Base-by-base conservation (phyloP, 1,140 invertebrate genomes). In the Xylocopa sonorina region DNA sequence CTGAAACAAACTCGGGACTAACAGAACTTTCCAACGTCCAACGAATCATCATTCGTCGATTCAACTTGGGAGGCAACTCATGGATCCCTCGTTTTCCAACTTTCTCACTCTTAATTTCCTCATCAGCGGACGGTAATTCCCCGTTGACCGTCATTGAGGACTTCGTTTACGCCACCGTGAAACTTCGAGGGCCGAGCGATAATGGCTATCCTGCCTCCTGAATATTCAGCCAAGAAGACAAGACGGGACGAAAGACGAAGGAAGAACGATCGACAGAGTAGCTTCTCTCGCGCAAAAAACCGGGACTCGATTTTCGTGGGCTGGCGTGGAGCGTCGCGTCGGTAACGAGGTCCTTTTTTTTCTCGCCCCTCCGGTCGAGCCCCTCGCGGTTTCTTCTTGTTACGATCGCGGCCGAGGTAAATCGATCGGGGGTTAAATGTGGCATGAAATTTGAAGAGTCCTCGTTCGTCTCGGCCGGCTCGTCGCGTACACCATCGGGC, bases 351-450 rank as follows among this genome's bases (percentile, higher is more conserved):
- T 75, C n/a, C n/a, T n/a, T n/a, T n/a, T n/a, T n/a, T n/a, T 81
- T 51, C 84, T 78, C 62, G 43, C 0, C 34, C 46, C 9, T 67
- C 27, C 24, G 48, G 4, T 21, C n/a, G n/a, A 9, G 50, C 53
- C 62, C 24, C 62, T 55, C 63, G 74, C 43, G 46, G 46, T 81
- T 75, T 69, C 62, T 75, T 63, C 50, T 62, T 29, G 27, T 27
- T 16, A n/a, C 27, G 55, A 53, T 76, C 38, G 10, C 51, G 16
- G 7, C 21, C 38, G 62, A 29, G 32, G 75, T 66, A 76, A 88
- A 88, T 89, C 87, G 87, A 80, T 89, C 82, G 72, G 66, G 51
- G 78, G 81, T 68, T 79, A 86, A 89, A 89, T 85, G 87, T 86
- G 64, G 78, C 88, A 81, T 89, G 78, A 89, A 89, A 88, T 89